A percentile compares a stretch with the other conserved stretches of the same genome.
phyloP scores from a whole-genome alignment of 1,140 invertebrate genomes.

The Brachionus asplanchnoidis region DNA sequence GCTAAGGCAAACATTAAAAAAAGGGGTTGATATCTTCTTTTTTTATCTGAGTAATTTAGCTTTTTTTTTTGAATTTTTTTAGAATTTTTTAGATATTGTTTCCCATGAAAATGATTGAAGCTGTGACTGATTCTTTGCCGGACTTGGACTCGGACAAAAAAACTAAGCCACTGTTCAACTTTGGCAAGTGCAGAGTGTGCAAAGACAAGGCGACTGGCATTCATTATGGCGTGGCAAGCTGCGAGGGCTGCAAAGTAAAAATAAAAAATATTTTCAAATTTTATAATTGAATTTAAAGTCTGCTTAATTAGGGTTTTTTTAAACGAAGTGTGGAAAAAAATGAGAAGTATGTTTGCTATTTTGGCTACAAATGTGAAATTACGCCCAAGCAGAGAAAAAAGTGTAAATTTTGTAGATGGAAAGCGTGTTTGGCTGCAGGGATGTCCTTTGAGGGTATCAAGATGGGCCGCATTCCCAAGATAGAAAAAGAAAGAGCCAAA shows the following conservation, averaged over 20 bases:
- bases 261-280: neutral
- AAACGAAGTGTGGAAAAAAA: constrained; percentile 25
- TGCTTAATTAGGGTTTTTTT: neutral
- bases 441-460: constrained; percentile 51
- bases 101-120: neutral
- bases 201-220: constrained; percentile 31
- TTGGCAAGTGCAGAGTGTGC: constrained; percentile 26
- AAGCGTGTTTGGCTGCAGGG: constrained; percentile 50
- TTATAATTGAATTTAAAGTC: neutral
- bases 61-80: no score
- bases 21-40: neutral
- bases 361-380: constrained; percentile 51
- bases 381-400: constrained; percentile 51
- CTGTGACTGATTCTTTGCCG: neutral
- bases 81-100: neutral
- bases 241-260: constrained; percentile 59
- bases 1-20: neutral
- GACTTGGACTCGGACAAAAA: neutral
- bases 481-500: constrained; percentile 51
- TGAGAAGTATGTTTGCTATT: constrained; percentile 53
- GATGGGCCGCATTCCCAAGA: constrained; percentile 56
- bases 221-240: constrained; percentile 49
- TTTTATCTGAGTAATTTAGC: neutral
- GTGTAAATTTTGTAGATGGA: constrained; percentile 54
- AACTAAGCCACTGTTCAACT: neutral